Conservation (phyloP, 2,113 vertebrate species). For the Sula dactylatra region DNA sequence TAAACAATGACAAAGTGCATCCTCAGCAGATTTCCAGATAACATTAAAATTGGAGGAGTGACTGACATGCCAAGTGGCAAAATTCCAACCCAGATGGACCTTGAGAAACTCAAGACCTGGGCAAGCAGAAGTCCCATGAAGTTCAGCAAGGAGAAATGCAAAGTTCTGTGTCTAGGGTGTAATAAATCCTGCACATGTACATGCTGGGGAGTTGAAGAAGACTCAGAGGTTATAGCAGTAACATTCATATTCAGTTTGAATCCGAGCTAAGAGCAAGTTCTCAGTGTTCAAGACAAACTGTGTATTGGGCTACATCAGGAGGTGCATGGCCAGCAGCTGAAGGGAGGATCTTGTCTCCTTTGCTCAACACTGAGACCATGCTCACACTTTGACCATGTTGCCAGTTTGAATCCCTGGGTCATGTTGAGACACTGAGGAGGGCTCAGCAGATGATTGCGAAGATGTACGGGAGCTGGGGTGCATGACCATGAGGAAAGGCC, state of each 20-base stretch:
- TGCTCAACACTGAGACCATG: background rate
- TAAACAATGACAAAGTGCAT: background rate
- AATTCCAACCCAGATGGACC: background rate
- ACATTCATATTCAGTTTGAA: background rate
- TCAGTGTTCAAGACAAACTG: background rate
- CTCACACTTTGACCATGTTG: too few relatives aligned
- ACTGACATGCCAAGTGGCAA: background rate
- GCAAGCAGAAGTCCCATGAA: background rate
- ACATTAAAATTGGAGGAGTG: background rate
- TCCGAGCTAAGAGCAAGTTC: background rate
- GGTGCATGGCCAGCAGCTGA: background rate
- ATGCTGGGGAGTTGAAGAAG: background rate
- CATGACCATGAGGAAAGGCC: rapidly evolving
- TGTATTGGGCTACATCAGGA: background rate
- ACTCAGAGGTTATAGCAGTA: background rate
- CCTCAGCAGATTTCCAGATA: background rate
- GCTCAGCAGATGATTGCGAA: background rate
- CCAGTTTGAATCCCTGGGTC: background rate
- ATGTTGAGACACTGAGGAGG: background rate
- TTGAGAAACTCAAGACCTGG: background rate
- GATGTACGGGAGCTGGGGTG: background rate
- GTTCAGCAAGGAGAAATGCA: background rate
- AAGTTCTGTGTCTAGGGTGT: background rate
- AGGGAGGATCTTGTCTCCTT: background rate
- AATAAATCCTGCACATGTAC: rapidly evolving